Base-by-base conservation (phyloP, 2,797 vertebrate species). In the Hippocampus kuda region DNA sequence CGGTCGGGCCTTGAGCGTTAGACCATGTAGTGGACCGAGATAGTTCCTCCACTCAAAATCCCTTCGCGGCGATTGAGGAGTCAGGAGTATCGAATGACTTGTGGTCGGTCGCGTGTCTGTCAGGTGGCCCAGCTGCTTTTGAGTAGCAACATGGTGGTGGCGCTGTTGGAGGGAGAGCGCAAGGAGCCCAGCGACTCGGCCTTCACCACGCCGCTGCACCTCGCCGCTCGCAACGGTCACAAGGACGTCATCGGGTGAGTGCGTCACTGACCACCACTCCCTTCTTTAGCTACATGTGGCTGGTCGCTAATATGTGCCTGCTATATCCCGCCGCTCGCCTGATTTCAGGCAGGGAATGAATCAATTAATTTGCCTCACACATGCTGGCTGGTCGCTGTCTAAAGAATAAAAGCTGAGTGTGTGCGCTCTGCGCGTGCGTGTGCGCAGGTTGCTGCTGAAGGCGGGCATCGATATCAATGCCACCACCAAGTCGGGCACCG, bases 391-490 rank as follows among this genome's bases (percentile, higher is more conserved):
- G 5, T 24, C 56, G 3, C 13, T 27, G 30, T 18, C 15, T 65
- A 3, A 48, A 27, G 41, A 27, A 6, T 48, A 48, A 27, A 46
- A 8, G 24, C 34, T 1, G 2, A 12, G 26, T 59, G 48, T 72
- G 1, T 18, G 44, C 65, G 44, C 65, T 60, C 1, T 60, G 27
- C 18, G 27, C 34, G 6, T 49, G 4, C 18, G 18, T 49, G 15
- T 51, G 48, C 5, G 20, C 87, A 98, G 96, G 86, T 86, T 98
- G 83, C 91, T 98, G 67, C 88, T 98, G 77, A 93, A 93, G 78
- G 93, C 95, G 0, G 95, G 95, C 27, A 98, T 98, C 0, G 95
- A 98, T 88, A 94, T 97, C 89, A 98, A 97, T 89, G 92, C 92
- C 72, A 92, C 92, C 77, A 96, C 94, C 1, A 97, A 96, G 88